phyloP scores from a whole-genome alignment of 35 echinoderm and acorn worm genomes.

The Lytechinus pictus region DNA sequence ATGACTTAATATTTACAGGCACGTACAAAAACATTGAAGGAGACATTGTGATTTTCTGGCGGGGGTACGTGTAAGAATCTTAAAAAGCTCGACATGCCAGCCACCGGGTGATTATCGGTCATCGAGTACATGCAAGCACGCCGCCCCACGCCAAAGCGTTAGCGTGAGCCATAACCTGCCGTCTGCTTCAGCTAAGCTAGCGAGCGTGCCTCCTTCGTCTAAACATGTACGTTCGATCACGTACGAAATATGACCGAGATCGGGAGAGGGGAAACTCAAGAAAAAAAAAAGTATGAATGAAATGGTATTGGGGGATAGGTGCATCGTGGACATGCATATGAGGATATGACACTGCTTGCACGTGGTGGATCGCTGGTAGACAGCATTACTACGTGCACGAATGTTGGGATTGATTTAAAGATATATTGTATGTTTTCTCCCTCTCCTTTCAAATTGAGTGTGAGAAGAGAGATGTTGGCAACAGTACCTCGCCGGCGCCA shows the following conservation, averaged over 20 bases:
- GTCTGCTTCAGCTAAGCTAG: background rate
- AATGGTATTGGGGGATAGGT: background rate
- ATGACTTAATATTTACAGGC: conserved; percentile 38
- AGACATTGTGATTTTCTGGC: conserved; percentile 4
- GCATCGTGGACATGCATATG: conserved; percentile 24
- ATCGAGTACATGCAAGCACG: background rate
- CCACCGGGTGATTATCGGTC: background rate
- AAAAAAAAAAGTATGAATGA: conserved; percentile 40
- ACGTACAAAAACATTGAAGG: conserved; percentile 48
- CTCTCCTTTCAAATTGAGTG: background rate
- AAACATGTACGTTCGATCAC: conserved; percentile 35
- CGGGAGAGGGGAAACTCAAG: background rate
- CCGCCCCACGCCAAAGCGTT: background rate
- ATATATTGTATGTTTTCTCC: background rate
- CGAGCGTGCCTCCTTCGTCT: background rate
- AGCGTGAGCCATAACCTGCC: conserved; percentile 9
- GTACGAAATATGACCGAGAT: conserved; percentile 26
- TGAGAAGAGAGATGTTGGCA: conserved; percentile 40
- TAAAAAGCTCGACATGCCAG: background rate
- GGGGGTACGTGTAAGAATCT: conserved; percentile 43
- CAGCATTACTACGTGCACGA: conserved; percentile 38
- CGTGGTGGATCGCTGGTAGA: conserved; percentile 11
- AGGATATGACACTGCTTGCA: conserved; percentile 39
- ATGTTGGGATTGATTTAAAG: background rate
- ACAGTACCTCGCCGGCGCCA: conserved; percentile 50